Evolutionary conservation across 2,113 vertebrate genomes (phyloP), one percentile per base, ranked within the genome.

Genomic region (Alligator mississippiensis): DNA sequence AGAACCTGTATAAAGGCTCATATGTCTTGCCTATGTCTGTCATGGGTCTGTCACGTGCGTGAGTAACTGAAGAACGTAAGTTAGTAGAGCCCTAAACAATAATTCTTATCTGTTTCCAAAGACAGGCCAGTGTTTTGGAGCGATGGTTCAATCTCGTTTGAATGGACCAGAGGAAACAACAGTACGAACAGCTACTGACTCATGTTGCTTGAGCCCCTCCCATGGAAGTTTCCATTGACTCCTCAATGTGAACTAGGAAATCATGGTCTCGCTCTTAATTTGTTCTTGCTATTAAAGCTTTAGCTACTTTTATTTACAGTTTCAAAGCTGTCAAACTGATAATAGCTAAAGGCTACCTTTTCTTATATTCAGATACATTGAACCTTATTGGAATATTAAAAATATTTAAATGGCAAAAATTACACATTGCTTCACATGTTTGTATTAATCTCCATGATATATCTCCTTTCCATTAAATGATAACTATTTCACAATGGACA

Each of bases 401-500:
- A 66, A 13, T 0, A 27, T 6, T 5, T 22, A 21, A 68, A 55
- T 2, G 24, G 16, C 54, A 74, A 55, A 55, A 82, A 82, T 28
- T 9, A 4, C 38, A 72, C 85, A 61, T 16, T 24, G 5, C 34
- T 47, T 47, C 22, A 61, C 13, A 58, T 7, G 15, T 38, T 38
- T 21, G 3, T 34, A 38, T 19, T 70, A 6, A 11, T 24, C 62
- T 1, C 25, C 60, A 22, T 9, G 78, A 17, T 25, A 57, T 76
- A 15, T 24, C 61, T 18, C 30, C 38, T 4, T 54, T 57, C 76
- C n/a, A 22, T 11, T 11, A 34, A 70, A n/a, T 34, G 6, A 70
- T 34, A 21, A 70, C 34, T 70, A 0, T 61, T 77, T 38, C 0
- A 0, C 13, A 38, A 18, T 2, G 54, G 24, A 55, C 34, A 16